Evolutionary conservation across 2,888 invertebrate genomes (phyloP).

Genomic region (Apamea epomidion): DNA sequence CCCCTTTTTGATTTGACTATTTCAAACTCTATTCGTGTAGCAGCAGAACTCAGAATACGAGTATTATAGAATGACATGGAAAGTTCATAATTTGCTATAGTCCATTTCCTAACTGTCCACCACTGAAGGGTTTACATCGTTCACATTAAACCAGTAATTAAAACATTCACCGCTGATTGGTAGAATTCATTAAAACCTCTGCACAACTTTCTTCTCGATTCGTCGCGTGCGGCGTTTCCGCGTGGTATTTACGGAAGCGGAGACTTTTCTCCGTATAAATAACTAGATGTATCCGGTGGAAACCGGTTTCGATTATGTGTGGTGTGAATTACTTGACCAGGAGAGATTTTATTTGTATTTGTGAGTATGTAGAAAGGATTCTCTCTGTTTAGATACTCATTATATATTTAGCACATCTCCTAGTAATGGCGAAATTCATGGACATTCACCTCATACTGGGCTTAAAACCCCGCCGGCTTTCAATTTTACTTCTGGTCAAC

Average conservation of each 20-base stretch:
- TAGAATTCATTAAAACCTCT: constrained; percentile 47
- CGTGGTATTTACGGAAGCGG: constrained; percentile 38
- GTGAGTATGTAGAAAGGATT: neutral
- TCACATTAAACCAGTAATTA: constrained; percentile 11
- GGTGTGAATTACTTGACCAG: constrained; percentile 20
- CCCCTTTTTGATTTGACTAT: no score
- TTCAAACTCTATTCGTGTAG: no score
- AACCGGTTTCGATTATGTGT: constrained; percentile 28
- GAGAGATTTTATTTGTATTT: neutral
- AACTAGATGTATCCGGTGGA: constrained; percentile 23
- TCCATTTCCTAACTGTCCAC: neutral
- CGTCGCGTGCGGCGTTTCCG: constrained; percentile 43
- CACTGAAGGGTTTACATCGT: neutral
- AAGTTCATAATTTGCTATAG: neutral
- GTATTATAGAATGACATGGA: neutral
- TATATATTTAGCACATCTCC: neutral
- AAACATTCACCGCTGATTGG: constrained; percentile 33
- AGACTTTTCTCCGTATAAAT: constrained; percentile 43
- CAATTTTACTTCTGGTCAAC: neutral
- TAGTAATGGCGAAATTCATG: neutral
- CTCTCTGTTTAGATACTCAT: neutral
- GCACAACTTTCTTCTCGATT: constrained; percentile 45
- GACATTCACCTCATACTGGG: neutral
- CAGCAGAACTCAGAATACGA: neutral
- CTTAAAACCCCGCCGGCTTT: neutral